Percentiles rank a stretch among this genome's conserved stretches.
phyloP scores from a whole-genome alignment of 2,888 invertebrate species.

The Vesta saturnalis region DNA sequence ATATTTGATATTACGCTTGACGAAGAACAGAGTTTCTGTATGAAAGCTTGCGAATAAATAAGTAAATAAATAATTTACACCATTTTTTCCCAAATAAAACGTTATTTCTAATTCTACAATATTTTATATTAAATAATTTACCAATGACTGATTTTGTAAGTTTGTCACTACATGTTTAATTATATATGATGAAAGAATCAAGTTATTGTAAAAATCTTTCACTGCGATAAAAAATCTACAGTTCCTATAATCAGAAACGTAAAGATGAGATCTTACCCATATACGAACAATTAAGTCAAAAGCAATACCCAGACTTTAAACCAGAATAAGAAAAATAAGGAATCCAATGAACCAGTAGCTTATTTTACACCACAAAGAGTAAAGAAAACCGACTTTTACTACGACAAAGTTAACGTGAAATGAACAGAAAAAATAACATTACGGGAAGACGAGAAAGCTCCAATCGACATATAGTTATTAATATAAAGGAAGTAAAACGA shows the following conservation, averaged over 20 bases:
- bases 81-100: too few relatives aligned
- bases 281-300: not conserved
- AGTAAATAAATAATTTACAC: too few relatives aligned
- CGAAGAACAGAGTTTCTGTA: too few relatives aligned
- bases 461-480: not conserved
- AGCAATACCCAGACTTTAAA: not conserved
- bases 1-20: too few relatives aligned
- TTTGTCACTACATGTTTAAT: too few relatives aligned
- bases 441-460: not conserved
- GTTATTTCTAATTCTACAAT: too few relatives aligned
- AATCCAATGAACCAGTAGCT: not conserved
- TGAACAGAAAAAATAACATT: not conserved
- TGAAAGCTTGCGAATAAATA: too few relatives aligned
- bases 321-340: not conserved
- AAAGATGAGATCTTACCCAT: not conserved
- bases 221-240: not conserved
- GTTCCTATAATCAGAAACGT: not conserved
- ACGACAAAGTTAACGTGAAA: conserved; percentile 2
- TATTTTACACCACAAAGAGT: not conserved
- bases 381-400: conserved; percentile 1
- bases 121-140: too few relatives aligned
- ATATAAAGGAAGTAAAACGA: not conserved
- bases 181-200: too few relatives aligned
- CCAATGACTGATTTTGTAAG: too few relatives aligned
- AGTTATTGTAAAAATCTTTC: too few relatives aligned